Base-by-base conservation (phyloP, 2,888 invertebrate species). In the Orthonevra nobilis region DNA sequence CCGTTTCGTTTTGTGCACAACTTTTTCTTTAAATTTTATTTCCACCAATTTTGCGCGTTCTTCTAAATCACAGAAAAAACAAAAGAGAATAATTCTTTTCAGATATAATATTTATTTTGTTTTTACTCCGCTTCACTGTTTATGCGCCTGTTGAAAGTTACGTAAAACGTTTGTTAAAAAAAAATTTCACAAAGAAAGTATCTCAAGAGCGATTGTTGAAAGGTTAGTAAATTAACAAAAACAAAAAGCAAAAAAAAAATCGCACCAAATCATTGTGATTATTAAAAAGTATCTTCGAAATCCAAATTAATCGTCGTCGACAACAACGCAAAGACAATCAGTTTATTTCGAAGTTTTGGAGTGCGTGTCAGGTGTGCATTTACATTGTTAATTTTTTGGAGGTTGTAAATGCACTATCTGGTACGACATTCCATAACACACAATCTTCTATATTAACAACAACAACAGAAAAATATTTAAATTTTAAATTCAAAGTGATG, bases 331-430 rank as follows among this genome's bases (percentile, higher is more conserved):
- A 42, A 7, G 20, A 10, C 32, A 54, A 46, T 60, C 23, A 23
- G 23, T 23, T 63, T 40, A 40, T 40, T 63, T 70, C 68, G 89
- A 85, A 87, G 92, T 92, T 91, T 91, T 93, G 94, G 95, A 94
- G 94, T 94, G 92, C 96, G 96, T 97, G 95, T 96, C 97, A 97
- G 97, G 94, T 93, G 96, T 96, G 97, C 95, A 96, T 97, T 96
- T 97, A 96, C 97, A 97, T 91, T 91, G 90, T 90, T 89, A 90
- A 84, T 84, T 85, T 66, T 85, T 87, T 87, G 87, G 88, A 92
- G 91, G 91, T 93, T 97, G 97, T 97, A 97, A 97, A 97, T 97
- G 97, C 97, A 97, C 97, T 96, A 97, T 97, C 97, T 97, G 97
- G 97, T 97, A 97, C 97, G 96, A 96, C 96, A 96, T 94, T 93